These are phyloP conservation scores for Machimus atricapillus DNA, from an alignment of 2,888 invertebrate species.

Conservation along the genomic window DNA sequence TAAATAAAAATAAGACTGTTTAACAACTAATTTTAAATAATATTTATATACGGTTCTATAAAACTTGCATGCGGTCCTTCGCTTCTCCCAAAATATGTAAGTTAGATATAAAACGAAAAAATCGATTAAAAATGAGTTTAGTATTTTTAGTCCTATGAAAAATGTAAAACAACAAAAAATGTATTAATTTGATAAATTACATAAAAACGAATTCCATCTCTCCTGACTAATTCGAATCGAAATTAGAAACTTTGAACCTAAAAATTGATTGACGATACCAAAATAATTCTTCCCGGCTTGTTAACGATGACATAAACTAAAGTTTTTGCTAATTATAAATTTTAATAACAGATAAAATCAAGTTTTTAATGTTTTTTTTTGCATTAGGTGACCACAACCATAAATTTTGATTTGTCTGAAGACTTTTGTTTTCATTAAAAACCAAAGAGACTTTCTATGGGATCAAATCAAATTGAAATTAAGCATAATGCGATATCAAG, in stretches of 20 bases:
- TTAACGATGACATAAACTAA: not conserved
- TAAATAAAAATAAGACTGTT: no score
- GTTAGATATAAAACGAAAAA: no score
- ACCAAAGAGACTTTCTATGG: not conserved
- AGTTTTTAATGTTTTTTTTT: not conserved
- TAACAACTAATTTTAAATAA: no score
- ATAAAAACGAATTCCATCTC: no score
- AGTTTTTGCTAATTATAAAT: not conserved
- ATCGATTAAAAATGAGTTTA: no score
- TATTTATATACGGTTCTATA: no score
- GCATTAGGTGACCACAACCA: not conserved
- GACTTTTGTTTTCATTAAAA: not conserved
- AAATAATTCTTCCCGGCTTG: not conserved
- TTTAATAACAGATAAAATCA: not conserved
- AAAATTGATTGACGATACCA: not conserved
- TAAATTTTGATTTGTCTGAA: not conserved
- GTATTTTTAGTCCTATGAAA: no score
- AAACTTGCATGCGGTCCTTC: no score
- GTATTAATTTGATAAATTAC: no score
- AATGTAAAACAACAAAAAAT: no score
- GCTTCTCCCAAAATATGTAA: no score
- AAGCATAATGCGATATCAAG: not conserved
- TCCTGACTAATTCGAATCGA: not conserved
- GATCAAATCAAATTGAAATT: not conserved
- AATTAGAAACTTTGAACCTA: not conserved